These are phyloP conservation scores for Hoplodrina blanda DNA, from an alignment of 2,888 invertebrate species.

Conservation along the genomic window DNA sequence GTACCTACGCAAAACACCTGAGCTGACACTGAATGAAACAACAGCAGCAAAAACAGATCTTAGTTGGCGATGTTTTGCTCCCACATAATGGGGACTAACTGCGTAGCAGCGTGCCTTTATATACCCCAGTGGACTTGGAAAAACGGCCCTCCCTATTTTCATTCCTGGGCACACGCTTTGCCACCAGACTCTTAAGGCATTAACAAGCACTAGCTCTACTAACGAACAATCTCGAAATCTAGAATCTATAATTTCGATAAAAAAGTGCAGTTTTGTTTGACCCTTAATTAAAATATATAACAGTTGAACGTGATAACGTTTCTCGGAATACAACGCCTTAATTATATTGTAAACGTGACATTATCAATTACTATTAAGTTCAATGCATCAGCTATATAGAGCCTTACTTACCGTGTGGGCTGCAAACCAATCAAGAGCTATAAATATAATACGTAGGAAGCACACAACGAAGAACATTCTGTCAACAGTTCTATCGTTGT, in stretches of 20 bases:
- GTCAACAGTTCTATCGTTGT: neutral
- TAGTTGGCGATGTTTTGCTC: neutral
- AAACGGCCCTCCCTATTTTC: neutral
- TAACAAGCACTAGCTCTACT: neutral
- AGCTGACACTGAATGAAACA: neutral
- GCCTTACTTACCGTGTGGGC: conserved; percentile 17
- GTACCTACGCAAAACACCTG: neutral
- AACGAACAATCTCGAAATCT: neutral
- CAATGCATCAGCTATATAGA: conserved; percentile 26
- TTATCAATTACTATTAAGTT: conserved; percentile 23
- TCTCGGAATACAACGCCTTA: neutral
- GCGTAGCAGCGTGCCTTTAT: neutral
- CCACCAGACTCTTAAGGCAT: neutral
- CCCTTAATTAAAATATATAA: conserved; percentile 7
- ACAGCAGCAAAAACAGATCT: conserved; percentile 1
- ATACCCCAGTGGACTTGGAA: neutral
- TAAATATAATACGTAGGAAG: conserved; percentile 45
- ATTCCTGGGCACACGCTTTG: neutral
- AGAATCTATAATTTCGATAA: neutral
- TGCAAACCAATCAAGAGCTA: conserved; percentile 35
- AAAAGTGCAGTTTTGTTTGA: conserved; percentile 1
- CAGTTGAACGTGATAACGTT: conserved; percentile 4
- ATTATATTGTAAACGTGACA: conserved; percentile 2
- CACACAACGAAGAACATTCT: neutral
- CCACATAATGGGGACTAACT: conserved; percentile 16